These are phyloP conservation scores for Drosophila formosana DNA, from an alignment of 2,888 invertebrate species.

Conservation along the genomic window DNA sequence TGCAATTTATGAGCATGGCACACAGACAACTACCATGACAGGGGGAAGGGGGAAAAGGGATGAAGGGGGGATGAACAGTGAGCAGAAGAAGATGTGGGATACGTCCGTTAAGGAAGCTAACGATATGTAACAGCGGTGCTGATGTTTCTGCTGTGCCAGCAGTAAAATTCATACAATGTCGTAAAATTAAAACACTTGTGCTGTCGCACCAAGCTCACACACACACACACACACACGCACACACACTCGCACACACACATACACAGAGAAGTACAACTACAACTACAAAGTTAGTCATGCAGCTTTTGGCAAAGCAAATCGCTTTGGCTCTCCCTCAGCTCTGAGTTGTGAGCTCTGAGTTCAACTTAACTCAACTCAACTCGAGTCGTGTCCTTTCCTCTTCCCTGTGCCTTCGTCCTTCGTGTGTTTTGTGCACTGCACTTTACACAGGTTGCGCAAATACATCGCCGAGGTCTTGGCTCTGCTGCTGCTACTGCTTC, in stretches of 20 bases:
- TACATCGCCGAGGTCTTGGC: conserved; percentile 48
- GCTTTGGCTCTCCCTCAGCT: conserved; percentile 58
- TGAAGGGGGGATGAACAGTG: conserved; percentile 17
- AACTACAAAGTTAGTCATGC: conserved; percentile 79
- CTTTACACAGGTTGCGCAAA: conserved; percentile 64
- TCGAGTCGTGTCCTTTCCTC: neutral
- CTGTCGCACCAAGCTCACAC: conserved; percentile 59
- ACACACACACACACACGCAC: conserved; percentile 19
- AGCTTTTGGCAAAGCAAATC: conserved; percentile 80
- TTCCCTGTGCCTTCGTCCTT: neutral
- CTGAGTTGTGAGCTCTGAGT: too few relatives aligned
- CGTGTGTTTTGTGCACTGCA: conserved; percentile 51
- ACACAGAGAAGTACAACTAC: conserved; percentile 16
- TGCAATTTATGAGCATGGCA: conserved; percentile 76
- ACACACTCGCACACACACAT: conserved; percentile 13
- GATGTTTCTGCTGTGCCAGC: conserved; percentile 81
- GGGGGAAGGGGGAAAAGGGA: neutral
- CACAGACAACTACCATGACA: conserved; percentile 44
- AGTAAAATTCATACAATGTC: conserved; percentile 84
- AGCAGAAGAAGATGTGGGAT: conserved; percentile 68
- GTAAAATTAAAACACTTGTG: conserved; percentile 83
- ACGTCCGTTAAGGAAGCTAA: conserved; percentile 80
- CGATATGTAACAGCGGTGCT: conserved; percentile 76
- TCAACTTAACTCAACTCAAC: neutral
- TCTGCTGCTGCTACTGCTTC: conserved; percentile 30